These are phyloP conservation scores for Magallana gigas DNA, from an alignment of 1,140 invertebrate species.

Conservation along the genomic window DNA sequence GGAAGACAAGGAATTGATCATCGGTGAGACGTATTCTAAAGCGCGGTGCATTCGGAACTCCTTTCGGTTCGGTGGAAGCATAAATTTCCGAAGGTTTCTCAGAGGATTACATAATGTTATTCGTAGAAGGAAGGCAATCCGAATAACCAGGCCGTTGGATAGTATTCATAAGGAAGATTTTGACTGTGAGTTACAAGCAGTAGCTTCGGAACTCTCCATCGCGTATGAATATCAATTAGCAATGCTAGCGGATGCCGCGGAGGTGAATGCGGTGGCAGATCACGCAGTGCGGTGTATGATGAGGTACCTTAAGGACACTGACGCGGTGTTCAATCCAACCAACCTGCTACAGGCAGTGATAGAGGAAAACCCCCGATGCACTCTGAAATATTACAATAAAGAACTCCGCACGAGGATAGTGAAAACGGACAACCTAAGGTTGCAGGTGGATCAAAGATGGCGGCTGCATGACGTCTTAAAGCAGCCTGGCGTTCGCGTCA, in stretches of 20 bases:
- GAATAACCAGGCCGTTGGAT: slow-evolving; percentile 40
- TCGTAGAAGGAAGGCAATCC: slow-evolving; percentile 38
- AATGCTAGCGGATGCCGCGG: slow-evolving; percentile 43
- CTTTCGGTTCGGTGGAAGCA: slow-evolving; percentile 16
- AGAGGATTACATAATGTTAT: slow-evolving; percentile 45
- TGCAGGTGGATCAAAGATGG: slow-evolving; percentile 44
- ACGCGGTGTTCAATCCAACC: slow-evolving; percentile 43
- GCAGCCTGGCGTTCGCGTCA: slow-evolving; percentile 48
- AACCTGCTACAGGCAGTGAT: slow-evolving; percentile 50
- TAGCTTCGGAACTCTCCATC: slow-evolving; percentile 38
- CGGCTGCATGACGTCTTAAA: slow-evolving; percentile 50
- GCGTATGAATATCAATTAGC: slow-evolving; percentile 56
- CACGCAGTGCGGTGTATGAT: slow-evolving; percentile 54
- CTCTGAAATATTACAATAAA: slow-evolving; percentile 36
- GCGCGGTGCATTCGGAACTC: neutral
- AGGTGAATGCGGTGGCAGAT: slow-evolving; percentile 47
- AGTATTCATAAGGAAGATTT: slow-evolving; percentile 45
- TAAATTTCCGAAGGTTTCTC: slow-evolving; percentile 41
- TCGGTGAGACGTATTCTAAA: slow-evolving; percentile 28
- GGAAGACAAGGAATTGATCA: slow-evolving; percentile 40
- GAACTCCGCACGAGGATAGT: slow-evolving; percentile 41
- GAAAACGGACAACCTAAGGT: slow-evolving; percentile 39
- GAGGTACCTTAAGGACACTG: slow-evolving; percentile 42
- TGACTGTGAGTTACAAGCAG: slow-evolving; percentile 37
- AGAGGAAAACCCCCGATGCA: slow-evolving; percentile 37